A percentile compares a stretch with the other conserved stretches of the same genome.
Conservation (phyloP, 2,797 vertebrate genomes). For the Limosa lapponica region DNA sequence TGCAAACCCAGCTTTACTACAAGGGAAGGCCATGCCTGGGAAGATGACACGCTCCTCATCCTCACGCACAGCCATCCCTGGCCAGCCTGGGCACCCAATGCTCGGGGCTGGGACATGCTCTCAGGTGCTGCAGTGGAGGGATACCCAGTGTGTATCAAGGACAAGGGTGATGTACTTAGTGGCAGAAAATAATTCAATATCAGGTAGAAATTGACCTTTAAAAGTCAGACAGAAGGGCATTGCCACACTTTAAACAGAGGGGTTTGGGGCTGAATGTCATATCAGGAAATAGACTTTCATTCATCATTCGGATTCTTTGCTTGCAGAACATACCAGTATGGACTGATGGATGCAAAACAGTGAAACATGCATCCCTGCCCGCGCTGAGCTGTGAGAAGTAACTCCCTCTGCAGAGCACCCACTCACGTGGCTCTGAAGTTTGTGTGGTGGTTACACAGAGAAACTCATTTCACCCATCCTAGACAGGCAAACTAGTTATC, state of each 20-base stretch:
- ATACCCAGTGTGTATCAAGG: not conserved
- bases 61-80: not conserved
- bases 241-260: not conserved
- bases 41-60: not conserved
- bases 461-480: not conserved
- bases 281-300: not conserved
- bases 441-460: not conserved
- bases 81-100: not conserved
- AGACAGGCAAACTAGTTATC: not conserved
- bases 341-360: not conserved
- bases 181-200: conserved; percentile 2
- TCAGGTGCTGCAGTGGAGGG: not conserved
- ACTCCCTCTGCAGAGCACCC: not conserved
- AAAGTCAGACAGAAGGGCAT: conserved; percentile 28
- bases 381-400: not conserved
- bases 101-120: not conserved
- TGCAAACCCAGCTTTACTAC: not conserved
- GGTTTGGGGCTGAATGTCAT: not conserved
- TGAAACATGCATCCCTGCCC: not conserved
- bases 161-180: not conserved
- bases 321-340: not conserved
- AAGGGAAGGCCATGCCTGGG: not conserved
- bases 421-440: not conserved
- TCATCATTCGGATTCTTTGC: not conserved
- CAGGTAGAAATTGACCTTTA: conserved; percentile 10